A percentile compares a stretch with the other conserved stretches of the same genome.
Evolutionary conservation across 2,888 invertebrate genomes (phyloP).

Genomic region (Deroplatys truncata): DNA sequence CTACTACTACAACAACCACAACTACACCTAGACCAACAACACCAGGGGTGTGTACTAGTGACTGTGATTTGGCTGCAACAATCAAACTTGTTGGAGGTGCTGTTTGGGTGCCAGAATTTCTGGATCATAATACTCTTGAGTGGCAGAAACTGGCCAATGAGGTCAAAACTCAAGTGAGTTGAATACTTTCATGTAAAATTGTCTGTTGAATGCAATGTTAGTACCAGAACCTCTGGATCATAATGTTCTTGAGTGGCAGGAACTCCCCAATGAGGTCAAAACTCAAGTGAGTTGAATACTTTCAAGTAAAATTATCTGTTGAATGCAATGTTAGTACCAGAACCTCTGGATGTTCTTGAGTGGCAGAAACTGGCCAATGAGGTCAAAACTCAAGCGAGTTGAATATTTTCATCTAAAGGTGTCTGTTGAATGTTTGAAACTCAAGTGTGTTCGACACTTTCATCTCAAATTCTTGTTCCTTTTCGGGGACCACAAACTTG

Average conservation of each 20-base stretch:
- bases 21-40: conserved; percentile 68
- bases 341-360: conserved; percentile 78
- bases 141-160: conserved; percentile 80
- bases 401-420: no score
- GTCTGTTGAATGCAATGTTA: no score
- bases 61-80: conserved; percentile 83
- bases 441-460: no score
- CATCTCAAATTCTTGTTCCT: no score
- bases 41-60: conserved; percentile 70
- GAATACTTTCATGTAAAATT: no score
- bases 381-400: conserved; percentile 69
- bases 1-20: conserved; percentile 59
- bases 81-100: conserved; percentile 78
- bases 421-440: no score
- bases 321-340: conserved; percentile 53
- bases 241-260: conserved; percentile 83
- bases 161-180: conserved; percentile 69
- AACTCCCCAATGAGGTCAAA: conserved; percentile 74
- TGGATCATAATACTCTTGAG: conserved; percentile 81
- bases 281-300: conserved; percentile 61
- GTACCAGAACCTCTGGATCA: conserved; percentile 80
- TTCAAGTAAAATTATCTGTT: no score
- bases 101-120: conserved; percentile 78
- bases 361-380: conserved; percentile 80
- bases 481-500: no score